phyloP scores from a whole-genome alignment of 2,888 invertebrate genomes.

The Isotomurus palustris region DNA sequence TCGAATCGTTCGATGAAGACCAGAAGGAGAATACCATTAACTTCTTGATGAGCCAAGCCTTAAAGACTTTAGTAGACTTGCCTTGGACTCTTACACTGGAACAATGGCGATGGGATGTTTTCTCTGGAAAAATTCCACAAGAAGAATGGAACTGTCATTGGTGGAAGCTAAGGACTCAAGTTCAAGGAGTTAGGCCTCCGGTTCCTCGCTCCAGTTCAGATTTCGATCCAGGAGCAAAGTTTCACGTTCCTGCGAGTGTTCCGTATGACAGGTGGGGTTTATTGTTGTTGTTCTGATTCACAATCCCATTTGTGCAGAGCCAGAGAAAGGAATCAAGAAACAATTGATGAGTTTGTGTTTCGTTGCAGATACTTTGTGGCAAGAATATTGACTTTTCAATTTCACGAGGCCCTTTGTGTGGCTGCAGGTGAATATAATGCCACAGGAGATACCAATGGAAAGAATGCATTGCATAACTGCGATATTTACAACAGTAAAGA shows the following conservation, averaged over 20 bases:
- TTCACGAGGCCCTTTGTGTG: constrained; percentile 70
- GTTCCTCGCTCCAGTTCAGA: constrained; percentile 63
- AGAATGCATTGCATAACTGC: constrained; percentile 52
- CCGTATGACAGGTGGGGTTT: no score
- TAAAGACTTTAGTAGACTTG: constrained; percentile 62
- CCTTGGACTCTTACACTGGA: constrained; percentile 64
- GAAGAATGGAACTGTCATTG: constrained; percentile 56
- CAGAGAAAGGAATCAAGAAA: no score
- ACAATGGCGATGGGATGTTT: constrained; percentile 70
- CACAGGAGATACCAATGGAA: constrained; percentile 13
- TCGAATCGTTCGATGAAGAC: constrained; percentile 57
- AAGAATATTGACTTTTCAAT: constrained; percentile 76
- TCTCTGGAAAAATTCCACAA: constrained; percentile 48
- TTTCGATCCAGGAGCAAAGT: constrained; percentile 78
- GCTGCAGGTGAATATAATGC: constrained; percentile 62
- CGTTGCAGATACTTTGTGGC: constrained; percentile 73
- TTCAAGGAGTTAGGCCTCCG: constrained; percentile 66
- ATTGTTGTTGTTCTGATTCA: no score
- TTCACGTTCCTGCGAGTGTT: constrained; percentile 70
- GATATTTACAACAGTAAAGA: constrained; percentile 74
- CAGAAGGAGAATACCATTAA: constrained; percentile 63
- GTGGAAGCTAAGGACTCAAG: constrained; percentile 56
- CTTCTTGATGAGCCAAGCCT: constrained; percentile 69
- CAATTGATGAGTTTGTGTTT: constrained; percentile 55
- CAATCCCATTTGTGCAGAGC: no score